phyloP scores from a whole-genome alignment of 2,113 vertebrate genomes.

The Myodes glareolus region DNA sequence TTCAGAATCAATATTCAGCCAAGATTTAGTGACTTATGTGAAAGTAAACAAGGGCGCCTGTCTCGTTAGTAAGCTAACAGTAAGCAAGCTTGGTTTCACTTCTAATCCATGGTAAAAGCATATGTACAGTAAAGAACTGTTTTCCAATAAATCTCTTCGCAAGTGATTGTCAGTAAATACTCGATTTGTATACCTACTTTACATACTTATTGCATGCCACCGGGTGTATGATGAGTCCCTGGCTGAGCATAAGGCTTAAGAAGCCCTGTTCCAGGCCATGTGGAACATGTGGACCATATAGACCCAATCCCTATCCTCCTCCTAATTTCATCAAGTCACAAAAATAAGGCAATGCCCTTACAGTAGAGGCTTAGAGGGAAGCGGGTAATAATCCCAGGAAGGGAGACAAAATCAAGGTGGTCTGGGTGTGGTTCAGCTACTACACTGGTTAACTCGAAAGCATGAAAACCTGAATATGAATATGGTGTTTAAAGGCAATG shows the following conservation, averaged over 20 bases:
- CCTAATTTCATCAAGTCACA: not conserved
- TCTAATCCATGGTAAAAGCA: not conserved
- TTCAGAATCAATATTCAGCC: not conserved
- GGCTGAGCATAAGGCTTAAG: not conserved
- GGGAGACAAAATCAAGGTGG: not conserved
- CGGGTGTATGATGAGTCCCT: not conserved
- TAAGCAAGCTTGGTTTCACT: not conserved
- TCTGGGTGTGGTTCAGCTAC: not conserved
- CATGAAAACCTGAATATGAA: not conserved
- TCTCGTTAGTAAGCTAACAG: not conserved
- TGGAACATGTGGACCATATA: not conserved
- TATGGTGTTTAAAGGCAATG: no score
- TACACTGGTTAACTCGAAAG: not conserved
- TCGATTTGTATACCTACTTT: not conserved
- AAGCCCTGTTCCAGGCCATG: not conserved
- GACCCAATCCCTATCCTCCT: not conserved
- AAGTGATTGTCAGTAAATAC: not conserved
- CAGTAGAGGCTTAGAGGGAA: not conserved
- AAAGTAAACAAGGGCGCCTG: not conserved
- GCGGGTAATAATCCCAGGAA: not conserved
- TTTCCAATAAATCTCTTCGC: not conserved
- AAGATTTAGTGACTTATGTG: not conserved
- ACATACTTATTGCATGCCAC: not conserved
- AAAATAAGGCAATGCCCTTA: not conserved
- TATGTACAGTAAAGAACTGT: not conserved